Evolutionary conservation across 2,113 vertebrate genomes (phyloP).

Genomic region (Vulpes lagopus): DNA sequence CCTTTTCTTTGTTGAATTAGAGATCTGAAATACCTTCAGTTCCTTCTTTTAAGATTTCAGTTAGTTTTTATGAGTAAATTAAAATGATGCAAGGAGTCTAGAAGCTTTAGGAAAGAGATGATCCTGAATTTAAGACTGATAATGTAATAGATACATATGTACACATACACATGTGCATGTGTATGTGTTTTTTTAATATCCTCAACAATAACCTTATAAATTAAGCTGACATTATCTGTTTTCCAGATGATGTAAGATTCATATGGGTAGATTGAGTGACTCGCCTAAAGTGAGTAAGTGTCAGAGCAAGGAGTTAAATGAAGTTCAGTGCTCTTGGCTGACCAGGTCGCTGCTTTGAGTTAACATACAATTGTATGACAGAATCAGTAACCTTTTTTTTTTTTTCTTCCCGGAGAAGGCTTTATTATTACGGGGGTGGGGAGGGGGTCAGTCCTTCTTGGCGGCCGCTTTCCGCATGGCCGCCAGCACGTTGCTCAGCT

Average conservation of each 20-base stretch:
- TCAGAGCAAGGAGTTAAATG: neutral
- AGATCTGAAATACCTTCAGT: neutral
- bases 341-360: conserved; percentile 19
- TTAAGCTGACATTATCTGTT: conserved; percentile 18
- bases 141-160: neutral
- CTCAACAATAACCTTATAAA: neutral
- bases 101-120: conserved; percentile 49
- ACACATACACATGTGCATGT: neutral
- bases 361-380: neutral
- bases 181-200: neutral
- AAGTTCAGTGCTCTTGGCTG: neutral
- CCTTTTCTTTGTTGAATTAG: conserved; percentile 54
- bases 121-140: conserved; percentile 37
- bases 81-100: conserved; percentile 36
- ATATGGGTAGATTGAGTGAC: conserved; percentile 16
- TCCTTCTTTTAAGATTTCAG: conserved; percentile 30
- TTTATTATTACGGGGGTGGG: conserved; percentile 82
- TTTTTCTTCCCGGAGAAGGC: conserved; percentile 1
- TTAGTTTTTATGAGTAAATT: conserved; percentile 45
- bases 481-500: conserved; percentile 96
- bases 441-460: conserved; percentile 94
- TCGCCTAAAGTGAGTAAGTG: conserved; percentile 25
- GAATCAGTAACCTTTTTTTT: neutral
- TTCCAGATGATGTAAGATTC: conserved; percentile 5
- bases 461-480: conserved; percentile 98